A percentile compares a stretch with the other conserved stretches of the same genome.
These are phyloP conservation scores for Hydropsyche tenuis DNA, from an alignment of 1,140 invertebrate species.

Conservation along the genomic window DNA sequence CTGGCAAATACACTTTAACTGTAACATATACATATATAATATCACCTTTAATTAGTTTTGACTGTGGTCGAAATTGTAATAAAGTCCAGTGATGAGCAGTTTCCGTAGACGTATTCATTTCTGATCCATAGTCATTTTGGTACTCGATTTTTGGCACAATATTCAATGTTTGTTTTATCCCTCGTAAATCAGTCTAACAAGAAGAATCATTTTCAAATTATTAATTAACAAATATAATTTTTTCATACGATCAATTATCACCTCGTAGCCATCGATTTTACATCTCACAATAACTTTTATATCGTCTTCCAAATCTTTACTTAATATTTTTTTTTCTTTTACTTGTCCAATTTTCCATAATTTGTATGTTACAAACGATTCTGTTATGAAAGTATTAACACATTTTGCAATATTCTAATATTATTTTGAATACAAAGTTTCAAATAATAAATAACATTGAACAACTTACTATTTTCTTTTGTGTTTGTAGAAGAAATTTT, in stretches of 20 bases:
- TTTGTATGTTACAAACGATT: constrained; percentile 52
- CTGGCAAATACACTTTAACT: too few species aligned
- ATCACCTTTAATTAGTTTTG: constrained; percentile 58
- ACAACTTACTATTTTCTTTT: too few species aligned
- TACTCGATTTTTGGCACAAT: constrained; percentile 61
- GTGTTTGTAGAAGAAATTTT: too few species aligned
- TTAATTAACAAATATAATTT: constrained; percentile 5
- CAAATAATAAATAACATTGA: too few species aligned
- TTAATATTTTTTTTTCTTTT: constrained; percentile 51
- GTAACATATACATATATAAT: too few species aligned
- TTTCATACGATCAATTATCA: constrained; percentile 51
- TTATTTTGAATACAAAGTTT: too few species aligned
- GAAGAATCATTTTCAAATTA: too few species aligned
- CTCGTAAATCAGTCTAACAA: constrained; percentile 46
- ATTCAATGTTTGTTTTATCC: constrained; percentile 51
- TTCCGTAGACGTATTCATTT: constrained; percentile 58
- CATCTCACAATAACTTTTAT: constrained; percentile 58
- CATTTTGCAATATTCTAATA: too few species aligned
- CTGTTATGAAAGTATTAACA: too few species aligned
- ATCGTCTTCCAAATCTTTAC: constrained; percentile 53
- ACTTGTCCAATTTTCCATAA: constrained; percentile 57
- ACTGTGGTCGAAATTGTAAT: constrained; percentile 57
- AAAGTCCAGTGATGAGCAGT: constrained; percentile 57
- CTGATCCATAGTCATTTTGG: constrained; percentile 58
- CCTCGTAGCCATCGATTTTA: constrained; percentile 58